These are phyloP conservation scores for Acrobasis repandana DNA, from an alignment of 2,888 invertebrate genomes.

Conservation along the genomic window DNA sequence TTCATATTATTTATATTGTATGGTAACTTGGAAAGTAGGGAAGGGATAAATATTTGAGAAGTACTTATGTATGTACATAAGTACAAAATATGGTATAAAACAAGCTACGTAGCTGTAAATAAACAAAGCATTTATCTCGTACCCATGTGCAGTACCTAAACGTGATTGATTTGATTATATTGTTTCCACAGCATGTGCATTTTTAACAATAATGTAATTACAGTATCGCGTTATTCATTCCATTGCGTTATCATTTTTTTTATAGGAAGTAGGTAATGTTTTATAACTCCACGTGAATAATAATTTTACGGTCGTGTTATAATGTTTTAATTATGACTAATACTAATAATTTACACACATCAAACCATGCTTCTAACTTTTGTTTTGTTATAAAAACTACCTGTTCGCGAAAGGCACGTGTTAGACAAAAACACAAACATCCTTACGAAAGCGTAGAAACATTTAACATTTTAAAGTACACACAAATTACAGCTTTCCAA, in stretches of 20 bases:
- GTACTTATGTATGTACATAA: too few species aligned
- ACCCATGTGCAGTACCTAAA: slow-evolving; percentile 12
- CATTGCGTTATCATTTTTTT: slow-evolving; percentile 2
- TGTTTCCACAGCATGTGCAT: slow-evolving; percentile 6
- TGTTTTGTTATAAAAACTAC: slow-evolving; percentile 4
- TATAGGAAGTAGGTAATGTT: slow-evolving; percentile 11
- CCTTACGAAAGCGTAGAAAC: neutral
- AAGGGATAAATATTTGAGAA: too few species aligned
- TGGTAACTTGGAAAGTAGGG: too few species aligned
- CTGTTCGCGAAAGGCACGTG: slow-evolving; percentile 9
- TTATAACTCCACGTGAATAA: slow-evolving; percentile 7
- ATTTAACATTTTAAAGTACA: slow-evolving; percentile 7
- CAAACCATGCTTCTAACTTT: neutral
- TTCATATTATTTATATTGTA: too few species aligned
- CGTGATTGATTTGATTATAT: slow-evolving; percentile 12
- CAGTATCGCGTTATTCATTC: slow-evolving; percentile 10
- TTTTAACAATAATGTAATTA: slow-evolving; percentile 9
- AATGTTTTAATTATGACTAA: neutral
- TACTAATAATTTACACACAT: neutral
- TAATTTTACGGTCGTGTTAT: neutral
- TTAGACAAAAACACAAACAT: slow-evolving; percentile 14
- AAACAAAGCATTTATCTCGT: slow-evolving; percentile 10
- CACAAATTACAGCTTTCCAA: slow-evolving; percentile 7
- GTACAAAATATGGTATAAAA: too few species aligned
- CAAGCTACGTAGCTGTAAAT: neutral